These are phyloP conservation scores for Nerophis ophidion DNA, from an alignment of 2,113 vertebrate species.

Conservation along the genomic window DNA sequence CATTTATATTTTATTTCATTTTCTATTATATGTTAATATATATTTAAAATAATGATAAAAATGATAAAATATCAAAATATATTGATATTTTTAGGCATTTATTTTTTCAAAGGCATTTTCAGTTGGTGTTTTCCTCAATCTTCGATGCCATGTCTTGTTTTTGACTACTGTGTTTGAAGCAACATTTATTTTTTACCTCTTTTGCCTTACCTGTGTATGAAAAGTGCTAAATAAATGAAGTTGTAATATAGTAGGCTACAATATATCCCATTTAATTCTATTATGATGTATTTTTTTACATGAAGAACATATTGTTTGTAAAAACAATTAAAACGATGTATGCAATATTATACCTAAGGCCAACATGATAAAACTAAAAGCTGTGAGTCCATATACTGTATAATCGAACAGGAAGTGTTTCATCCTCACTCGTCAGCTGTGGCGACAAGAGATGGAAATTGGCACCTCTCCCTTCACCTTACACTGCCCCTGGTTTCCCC, in stretches of 20 bases:
- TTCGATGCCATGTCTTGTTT: too few relatives aligned
- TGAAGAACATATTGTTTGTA: slow-evolving; percentile 14
- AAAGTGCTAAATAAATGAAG: too few relatives aligned
- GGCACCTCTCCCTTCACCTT: slow-evolving; percentile 45
- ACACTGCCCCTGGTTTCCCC: slow-evolving; percentile 24
- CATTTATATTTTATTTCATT: too few relatives aligned
- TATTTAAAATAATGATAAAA: too few relatives aligned
- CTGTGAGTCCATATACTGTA: slow-evolving; percentile 2
- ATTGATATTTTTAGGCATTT: too few relatives aligned
- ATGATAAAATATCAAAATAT: too few relatives aligned
- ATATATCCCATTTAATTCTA: slow-evolving; percentile 18
- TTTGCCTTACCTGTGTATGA: too few relatives aligned
- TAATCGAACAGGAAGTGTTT: slow-evolving; percentile 17
- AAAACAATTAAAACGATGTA: slow-evolving; percentile 1
- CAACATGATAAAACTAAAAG: slow-evolving; percentile 21
- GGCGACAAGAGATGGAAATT: slow-evolving; percentile 54
- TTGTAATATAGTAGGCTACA: neutral
- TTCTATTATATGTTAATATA: too few relatives aligned
- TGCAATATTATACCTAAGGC: neutral
- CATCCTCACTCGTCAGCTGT: slow-evolving; percentile 12
- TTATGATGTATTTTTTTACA: slow-evolving; percentile 11
- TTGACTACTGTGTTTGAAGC: too few relatives aligned
- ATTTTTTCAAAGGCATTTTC: too few relatives aligned
- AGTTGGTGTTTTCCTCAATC: too few relatives aligned
- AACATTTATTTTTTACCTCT: too few relatives aligned